These are phyloP conservation scores for Macropodus opercularis DNA, from an alignment of 2,797 vertebrate genomes.

Conservation along the genomic window DNA sequence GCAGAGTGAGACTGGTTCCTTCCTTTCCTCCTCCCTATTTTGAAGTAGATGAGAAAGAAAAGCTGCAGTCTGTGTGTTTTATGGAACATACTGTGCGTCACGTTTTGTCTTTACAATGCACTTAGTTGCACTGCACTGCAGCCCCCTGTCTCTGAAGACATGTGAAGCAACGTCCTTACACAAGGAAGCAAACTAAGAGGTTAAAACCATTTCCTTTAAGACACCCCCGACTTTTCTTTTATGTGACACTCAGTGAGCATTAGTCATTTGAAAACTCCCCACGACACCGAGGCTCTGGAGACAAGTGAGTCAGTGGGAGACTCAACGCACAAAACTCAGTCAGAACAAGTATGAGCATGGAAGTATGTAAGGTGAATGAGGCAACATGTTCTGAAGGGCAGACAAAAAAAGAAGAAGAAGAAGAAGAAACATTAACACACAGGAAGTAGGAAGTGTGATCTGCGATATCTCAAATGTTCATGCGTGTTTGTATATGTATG, in stretches of 20 bases:
- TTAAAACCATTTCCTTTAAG: constrained; percentile 67
- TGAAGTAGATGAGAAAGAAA: too few species aligned
- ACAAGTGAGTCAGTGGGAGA: constrained; percentile 9
- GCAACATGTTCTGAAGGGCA: constrained; percentile 51
- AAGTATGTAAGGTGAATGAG: constrained; percentile 59
- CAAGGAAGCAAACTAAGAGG: constrained; percentile 25
- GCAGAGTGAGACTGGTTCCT: constrained; percentile 45
- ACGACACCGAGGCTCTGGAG: not conserved
- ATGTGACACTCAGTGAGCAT: constrained; percentile 7
- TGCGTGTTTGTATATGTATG: constrained; percentile 14
- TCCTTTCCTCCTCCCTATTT: constrained; percentile 68
- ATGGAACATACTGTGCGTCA: not conserved
- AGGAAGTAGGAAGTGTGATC: constrained; percentile 83
- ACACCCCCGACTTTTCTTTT: constrained; percentile 18
- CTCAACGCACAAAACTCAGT: constrained; percentile 12
- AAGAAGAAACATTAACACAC: constrained; percentile 68
- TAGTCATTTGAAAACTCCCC: constrained; percentile 43
- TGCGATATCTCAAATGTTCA: constrained; percentile 41
- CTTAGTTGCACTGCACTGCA: not conserved
- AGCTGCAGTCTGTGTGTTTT: not conserved
- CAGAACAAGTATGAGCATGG: constrained; percentile 57
- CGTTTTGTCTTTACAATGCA: not conserved
- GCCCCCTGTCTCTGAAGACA: constrained; percentile 1
- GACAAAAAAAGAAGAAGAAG: constrained; percentile 57
- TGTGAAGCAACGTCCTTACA: constrained; percentile 19